Evolutionary conservation across 2,888 invertebrate genomes (phyloP), one percentile per base, ranked within the genome.

Genomic region (Cephus sareptanus): DNA sequence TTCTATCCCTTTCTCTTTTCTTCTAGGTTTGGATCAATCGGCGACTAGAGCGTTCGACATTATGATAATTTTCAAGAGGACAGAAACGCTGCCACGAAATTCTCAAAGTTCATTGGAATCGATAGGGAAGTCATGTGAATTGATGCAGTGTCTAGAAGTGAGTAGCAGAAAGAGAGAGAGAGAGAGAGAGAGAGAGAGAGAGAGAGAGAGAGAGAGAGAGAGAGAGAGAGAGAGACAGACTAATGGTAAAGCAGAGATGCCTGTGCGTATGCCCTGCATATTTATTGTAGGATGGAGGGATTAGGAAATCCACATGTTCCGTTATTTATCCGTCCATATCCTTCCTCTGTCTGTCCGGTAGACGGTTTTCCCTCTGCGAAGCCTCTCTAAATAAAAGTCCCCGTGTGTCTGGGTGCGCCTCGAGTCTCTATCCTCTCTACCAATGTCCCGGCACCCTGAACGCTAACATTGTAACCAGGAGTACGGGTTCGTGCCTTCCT

Each of bases 321-420:
- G 81, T 84, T 84, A 87, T 87, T 86, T 87, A 87, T 86, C 85
- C 84, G 85, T 76, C 85, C 83, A 83, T 84, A 84, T 84, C 86
- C 83, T 85, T 86, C 84, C 85, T 86, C 83, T 82, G 85, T 86
- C 87, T 85, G 86, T 86, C 83, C 85, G 77, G 82, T 75, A 56
- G 40, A 56, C 35, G 79, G 77, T 79, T 79, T 78, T 78, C 79
- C 75, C 81, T 79, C 82, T 84, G 80, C 76, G 80, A 84, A 85
- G 81, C 81, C 80, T 76, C 81, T 84, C 78, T 83, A 85, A 86
- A 85, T 84, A 85, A 87, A 86, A 85, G 83, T 83, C 81, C 79
- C 82, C 30, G 30, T 30, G 23, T 56, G 40, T 15, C 40, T 56
- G 40, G 23, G 23, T 56, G 40, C 15, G 6, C 23, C 40, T 56